Base-by-base conservation (phyloP, 30 jellyfish, hydroid and myxozoan genomes). In the Mastigias papua region DNA sequence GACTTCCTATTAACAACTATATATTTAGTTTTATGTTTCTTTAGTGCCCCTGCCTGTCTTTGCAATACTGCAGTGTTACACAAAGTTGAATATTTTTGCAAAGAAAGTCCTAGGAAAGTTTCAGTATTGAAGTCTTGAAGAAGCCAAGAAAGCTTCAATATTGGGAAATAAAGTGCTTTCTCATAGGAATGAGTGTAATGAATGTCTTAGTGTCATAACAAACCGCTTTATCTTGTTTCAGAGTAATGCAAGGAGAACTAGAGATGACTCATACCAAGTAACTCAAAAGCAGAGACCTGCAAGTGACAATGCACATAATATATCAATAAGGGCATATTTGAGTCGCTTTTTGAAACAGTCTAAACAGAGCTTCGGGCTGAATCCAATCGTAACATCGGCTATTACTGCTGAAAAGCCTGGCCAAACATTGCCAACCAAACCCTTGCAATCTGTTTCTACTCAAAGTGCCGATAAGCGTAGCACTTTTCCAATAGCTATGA, bases 301-400 rank as follows among this genome's bases (percentile, higher is more conserved):
- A 37, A 85, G 94, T 34, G 31, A 79, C 68, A 72, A 48, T 22
- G 25, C 94, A 19, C 88, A 85, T 19, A 85, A 73, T 16, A 73
- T 70, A 15, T 58, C 88, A 22, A 85, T 73, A 9, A 82, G 88
- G 1, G 72, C 94, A 22, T 85, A 85, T 85, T 48, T 85, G 35
- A 81, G 94, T 57, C 94, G 94, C 48, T 85, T 85, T 48, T 64
- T 85, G 25, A 26, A 74, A 21, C 88, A 73, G 29, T 4, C 88
- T 1, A 65, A 69, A 85, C 94, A 76, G 32, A 70, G 58, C 32
- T n/a, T 73, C 54, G 81, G 88, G 22, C 49, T 85, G 62, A 85
- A 85, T 49, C 94, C 94, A 7, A 85, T 85, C 37, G 86, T 85
- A 30, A 72, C 94, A 10, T 77, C 94, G 33, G 94, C 88, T 0